phyloP scores from a whole-genome alignment of 2,888 invertebrate species.

The Aphidius colemani region DNA sequence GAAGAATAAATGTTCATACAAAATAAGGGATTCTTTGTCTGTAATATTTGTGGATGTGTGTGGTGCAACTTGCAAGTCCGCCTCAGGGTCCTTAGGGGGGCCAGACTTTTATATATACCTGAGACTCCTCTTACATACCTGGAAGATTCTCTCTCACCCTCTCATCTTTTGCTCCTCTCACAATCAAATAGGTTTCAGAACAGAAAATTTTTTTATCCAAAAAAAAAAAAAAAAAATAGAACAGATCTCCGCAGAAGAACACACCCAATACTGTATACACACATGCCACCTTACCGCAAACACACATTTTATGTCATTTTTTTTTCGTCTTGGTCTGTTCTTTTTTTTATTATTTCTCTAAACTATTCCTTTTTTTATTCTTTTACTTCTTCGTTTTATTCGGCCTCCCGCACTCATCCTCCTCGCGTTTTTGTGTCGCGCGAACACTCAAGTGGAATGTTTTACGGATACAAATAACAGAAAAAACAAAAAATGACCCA shows the following conservation, averaged over 20 bases:
- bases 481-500: slow-evolving; percentile 30
- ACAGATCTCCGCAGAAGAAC: too few species aligned
- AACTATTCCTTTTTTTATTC: slow-evolving; percentile 1
- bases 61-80: slow-evolving; percentile 35
- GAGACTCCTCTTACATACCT: slow-evolving; percentile 33
- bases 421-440: slow-evolving; percentile 19
- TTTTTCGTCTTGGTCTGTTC: slow-evolving; percentile 15
- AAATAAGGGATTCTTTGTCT: slow-evolving; percentile 35
- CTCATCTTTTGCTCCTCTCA: slow-evolving; percentile 31
- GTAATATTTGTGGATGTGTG: slow-evolving; percentile 33
- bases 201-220: too few species aligned
- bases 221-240: too few species aligned
- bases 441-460: slow-evolving; percentile 29
- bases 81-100: slow-evolving; percentile 34
- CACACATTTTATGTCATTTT: slow-evolving; percentile 16
- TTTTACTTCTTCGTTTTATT: slow-evolving; percentile 15
- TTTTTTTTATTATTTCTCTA: slow-evolving; percentile 22
- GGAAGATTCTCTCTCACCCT: slow-evolving; percentile 30
- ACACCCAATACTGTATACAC: background rate
- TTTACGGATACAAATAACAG: slow-evolving; percentile 15
- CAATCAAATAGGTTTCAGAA: slow-evolving; percentile 23
- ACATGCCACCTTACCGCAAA: slow-evolving; percentile 33
- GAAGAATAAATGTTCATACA: background rate
- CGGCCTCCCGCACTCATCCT: slow-evolving; percentile 13
- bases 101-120: slow-evolving; percentile 13